Evolutionary conservation across 2,888 invertebrate species (phyloP).

Genomic region (Melolontha melolontha): DNA sequence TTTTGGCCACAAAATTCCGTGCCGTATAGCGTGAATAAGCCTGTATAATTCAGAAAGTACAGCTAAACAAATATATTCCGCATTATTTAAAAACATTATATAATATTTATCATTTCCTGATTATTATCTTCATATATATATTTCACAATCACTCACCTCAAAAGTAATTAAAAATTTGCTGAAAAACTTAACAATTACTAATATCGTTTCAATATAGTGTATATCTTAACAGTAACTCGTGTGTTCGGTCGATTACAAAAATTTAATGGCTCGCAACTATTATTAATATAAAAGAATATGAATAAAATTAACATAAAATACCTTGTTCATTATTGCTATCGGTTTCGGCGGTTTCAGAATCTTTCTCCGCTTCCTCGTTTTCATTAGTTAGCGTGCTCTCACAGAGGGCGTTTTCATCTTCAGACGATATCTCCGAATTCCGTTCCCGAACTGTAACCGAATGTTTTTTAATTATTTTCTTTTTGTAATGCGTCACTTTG

Average conservation of each 20-base stretch:
- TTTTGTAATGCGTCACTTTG: slow-evolving; percentile 29
- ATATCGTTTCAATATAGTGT: too few species aligned
- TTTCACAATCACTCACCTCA: not conserved
- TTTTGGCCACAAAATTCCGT: too few species aligned
- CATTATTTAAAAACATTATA: too few species aligned
- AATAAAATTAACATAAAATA: slow-evolving; percentile 24
- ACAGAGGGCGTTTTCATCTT: slow-evolving; percentile 2
- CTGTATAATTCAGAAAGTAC: too few species aligned
- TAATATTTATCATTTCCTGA: too few species aligned
- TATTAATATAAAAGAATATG: not conserved
- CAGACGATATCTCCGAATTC: not conserved
- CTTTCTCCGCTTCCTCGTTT: not conserved
- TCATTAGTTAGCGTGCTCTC: not conserved
- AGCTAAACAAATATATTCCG: too few species aligned
- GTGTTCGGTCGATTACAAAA: too few species aligned
- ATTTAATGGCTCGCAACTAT: not conserved
- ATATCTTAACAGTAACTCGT: too few species aligned
- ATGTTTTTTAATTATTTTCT: slow-evolving; percentile 25
- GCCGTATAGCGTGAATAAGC: too few species aligned
- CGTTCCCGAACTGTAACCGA: not conserved
- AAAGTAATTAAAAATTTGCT: not conserved
- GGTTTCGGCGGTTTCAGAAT: not conserved
- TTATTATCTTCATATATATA: too few species aligned
- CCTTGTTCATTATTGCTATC: slow-evolving; percentile 17
- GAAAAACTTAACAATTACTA: too few species aligned